Evolutionary conservation across 2,888 invertebrate species (phyloP).

Genomic region (Pogonocherus hispidulus): DNA sequence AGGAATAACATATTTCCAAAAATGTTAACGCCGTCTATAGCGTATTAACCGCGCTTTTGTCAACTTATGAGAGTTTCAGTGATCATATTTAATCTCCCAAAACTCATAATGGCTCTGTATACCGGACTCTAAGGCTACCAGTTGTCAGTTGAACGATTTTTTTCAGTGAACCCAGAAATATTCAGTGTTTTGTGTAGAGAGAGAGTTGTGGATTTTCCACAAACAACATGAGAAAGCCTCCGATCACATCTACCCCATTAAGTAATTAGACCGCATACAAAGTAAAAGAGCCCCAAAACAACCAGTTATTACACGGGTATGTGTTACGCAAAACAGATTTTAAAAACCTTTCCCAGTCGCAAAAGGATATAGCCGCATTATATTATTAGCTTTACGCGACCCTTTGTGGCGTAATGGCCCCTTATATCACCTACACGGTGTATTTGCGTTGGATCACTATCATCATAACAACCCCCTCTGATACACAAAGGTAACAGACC

Average conservation of each 20-base stretch:
- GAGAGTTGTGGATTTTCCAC: too few relatives aligned
- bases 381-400: conserved; percentile 45
- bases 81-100: too few relatives aligned
- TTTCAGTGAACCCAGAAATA: too few relatives aligned
- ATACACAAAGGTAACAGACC: conserved; percentile 39
- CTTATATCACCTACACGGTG: conserved; percentile 49
- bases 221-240: too few relatives aligned
- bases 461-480: conserved; percentile 51
- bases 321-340: conserved; percentile 32
- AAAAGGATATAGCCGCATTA: conserved; percentile 42
- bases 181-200: too few relatives aligned
- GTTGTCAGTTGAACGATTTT: too few relatives aligned
- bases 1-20: too few relatives aligned
- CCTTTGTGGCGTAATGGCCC: conserved; percentile 53
- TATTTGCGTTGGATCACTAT: conserved; percentile 56
- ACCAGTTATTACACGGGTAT: background rate
- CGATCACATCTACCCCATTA: background rate
- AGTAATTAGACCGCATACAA: background rate
- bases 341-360: conserved; percentile 38
- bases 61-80: too few relatives aligned
- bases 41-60: too few relatives aligned
- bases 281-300: background rate
- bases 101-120: too few relatives aligned
- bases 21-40: too few relatives aligned
- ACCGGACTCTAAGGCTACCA: too few relatives aligned